phyloP scores from a whole-genome alignment of 1,140 invertebrate species.

The Lordiphosa mommai region DNA sequence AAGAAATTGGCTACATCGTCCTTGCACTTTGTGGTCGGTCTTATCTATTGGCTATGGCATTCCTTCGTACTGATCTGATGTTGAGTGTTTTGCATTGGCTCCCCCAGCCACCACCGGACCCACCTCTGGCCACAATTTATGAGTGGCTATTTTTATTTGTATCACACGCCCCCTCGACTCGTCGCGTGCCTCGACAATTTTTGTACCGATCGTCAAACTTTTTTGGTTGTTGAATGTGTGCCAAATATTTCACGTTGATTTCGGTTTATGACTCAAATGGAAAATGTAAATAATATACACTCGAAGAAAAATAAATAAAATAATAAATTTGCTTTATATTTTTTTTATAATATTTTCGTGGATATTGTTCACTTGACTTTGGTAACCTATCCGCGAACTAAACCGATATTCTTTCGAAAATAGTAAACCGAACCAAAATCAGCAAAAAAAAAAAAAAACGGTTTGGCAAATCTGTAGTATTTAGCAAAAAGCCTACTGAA shows the following conservation, averaged over 20 bases:
- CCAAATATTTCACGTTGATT: conserved; percentile 58
- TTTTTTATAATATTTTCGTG: no score
- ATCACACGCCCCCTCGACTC: conserved; percentile 35
- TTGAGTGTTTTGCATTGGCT: conserved; percentile 8
- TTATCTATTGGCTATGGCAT: conserved; percentile 43
- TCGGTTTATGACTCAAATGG: conserved; percentile 32
- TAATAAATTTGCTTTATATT: no score
- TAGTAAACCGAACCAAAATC: no score
- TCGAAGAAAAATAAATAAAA: background rate
- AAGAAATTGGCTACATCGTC: conserved; percentile 15
- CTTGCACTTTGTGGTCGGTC: conserved; percentile 45
- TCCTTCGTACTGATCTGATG: conserved; percentile 24
- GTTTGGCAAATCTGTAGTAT: no score
- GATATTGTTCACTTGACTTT: no score
- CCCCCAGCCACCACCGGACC: conserved; percentile 18
- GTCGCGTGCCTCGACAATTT: conserved; percentile 29
- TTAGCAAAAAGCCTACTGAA: no score
- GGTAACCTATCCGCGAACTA: no score
- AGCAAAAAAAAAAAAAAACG: no score
- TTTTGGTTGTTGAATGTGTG: conserved; percentile 51
- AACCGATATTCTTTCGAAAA: no score
- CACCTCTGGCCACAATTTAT: conserved; percentile 17
- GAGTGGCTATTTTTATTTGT: conserved; percentile 39
- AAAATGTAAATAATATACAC: conserved; percentile 36
- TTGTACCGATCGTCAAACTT: conserved; percentile 12